Evolutionary conservation across 53 echinoderm and acorn worm species (phyloP).

Genomic region (Luidia sarsii): DNA sequence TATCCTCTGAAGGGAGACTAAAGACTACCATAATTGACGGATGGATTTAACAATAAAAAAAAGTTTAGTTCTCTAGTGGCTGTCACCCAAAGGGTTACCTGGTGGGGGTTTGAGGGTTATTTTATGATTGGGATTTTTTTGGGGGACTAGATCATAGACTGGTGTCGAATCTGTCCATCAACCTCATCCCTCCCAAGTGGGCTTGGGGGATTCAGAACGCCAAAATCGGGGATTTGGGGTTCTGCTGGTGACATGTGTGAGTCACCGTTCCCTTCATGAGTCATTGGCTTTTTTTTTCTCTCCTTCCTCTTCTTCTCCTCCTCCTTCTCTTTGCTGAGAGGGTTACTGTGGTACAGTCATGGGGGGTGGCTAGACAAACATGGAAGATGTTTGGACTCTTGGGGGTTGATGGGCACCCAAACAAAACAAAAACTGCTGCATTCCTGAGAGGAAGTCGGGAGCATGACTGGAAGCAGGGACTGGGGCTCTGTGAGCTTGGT

Average conservation of each 20-base stretch:
- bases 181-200: too few species aligned
- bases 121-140: too few species aligned
- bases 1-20: conserved; percentile 33
- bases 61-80: too few species aligned
- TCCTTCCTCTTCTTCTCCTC: too few species aligned
- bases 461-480: too few species aligned
- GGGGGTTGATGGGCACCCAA: conserved; percentile 18
- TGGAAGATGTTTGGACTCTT: neutral
- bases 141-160: too few species aligned
- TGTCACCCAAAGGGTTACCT: too few species aligned
- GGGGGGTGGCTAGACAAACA: conserved; percentile 30
- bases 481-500: too few species aligned
- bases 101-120: too few species aligned
- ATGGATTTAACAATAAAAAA: conserved; percentile 12
- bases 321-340: too few species aligned
- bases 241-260: neutral
- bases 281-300: conserved; percentile 4
- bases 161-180: too few species aligned
- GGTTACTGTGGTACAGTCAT: too few species aligned
- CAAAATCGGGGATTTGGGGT: conserved; percentile 14
- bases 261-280: conserved; percentile 21
- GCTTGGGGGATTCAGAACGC: neutral
- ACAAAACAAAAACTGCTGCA: neutral
- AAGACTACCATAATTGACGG: conserved; percentile 17
- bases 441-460: conserved; percentile 14